A percentile compares a stretch with the other conserved stretches of the same genome.
Conservation (phyloP, 2,888 invertebrate species). For the Petrolisthes manimaculis region DNA sequence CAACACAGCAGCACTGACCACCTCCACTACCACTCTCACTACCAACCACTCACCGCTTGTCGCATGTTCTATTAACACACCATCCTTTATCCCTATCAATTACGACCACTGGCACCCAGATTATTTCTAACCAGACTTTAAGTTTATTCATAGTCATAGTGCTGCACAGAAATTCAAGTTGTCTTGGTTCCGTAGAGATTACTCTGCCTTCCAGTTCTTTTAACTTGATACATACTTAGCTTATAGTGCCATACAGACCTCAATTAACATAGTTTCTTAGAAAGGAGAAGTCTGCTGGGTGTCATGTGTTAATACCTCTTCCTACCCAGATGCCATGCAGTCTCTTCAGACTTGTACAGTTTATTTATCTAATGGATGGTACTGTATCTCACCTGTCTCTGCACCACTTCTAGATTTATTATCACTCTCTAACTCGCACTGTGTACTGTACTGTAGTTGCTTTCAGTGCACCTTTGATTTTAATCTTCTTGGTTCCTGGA, state of each 20-base stretch:
- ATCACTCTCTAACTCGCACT: background rate
- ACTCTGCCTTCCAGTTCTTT: too few species aligned
- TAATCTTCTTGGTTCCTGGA: slow-evolving; percentile 5
- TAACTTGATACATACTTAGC: too few species aligned
- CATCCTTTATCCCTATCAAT: background rate
- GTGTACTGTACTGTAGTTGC: slow-evolving; percentile 9
- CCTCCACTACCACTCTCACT: slow-evolving; percentile 25
- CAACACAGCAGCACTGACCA: slow-evolving; percentile 11
- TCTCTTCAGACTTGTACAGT: too few species aligned
- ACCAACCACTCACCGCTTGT: slow-evolving; percentile 12
- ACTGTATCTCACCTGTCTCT: background rate
- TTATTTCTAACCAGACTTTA: background rate
- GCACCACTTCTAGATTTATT: background rate
- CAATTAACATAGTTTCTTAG: background rate
- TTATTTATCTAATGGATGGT: too few species aligned
- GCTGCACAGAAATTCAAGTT: too few species aligned
- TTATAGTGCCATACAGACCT: too few species aligned
- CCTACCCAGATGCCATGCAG: background rate
- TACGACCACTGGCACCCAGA: background rate
- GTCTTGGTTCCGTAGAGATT: too few species aligned
- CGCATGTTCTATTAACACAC: slow-evolving; percentile 17
- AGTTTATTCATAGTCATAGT: too few species aligned
- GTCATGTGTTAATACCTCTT: background rate
- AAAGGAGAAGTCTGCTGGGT: background rate
- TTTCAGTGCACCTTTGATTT: slow-evolving; percentile 2